Percentiles rank a stretch among this genome's conserved stretches.
Evolutionary conservation across 1,140 invertebrate species (phyloP).

Genomic region (Pemphigus obesinymphae): DNA sequence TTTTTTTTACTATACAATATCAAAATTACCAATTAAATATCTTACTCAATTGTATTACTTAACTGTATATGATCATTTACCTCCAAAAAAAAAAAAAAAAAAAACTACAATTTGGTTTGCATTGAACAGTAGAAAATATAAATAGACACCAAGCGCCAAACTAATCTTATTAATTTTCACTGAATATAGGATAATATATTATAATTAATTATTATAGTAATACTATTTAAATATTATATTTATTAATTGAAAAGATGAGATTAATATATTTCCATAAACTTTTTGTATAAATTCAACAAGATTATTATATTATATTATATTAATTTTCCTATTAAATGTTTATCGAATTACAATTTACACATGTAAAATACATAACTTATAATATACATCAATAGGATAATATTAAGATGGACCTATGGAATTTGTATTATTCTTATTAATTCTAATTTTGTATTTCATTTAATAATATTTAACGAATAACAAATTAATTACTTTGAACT

Average conservation of each 20-base stretch:
- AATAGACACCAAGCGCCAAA: not conserved
- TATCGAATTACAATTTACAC: conserved; percentile 30
- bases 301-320: not conserved
- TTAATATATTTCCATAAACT: conserved; percentile 18
- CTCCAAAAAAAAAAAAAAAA: not conserved
- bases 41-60: not conserved
- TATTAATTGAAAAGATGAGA: conserved; percentile 1
- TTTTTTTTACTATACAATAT: not conserved
- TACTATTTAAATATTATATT: not conserved
- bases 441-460: conserved; percentile 7
- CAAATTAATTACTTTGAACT: conserved; percentile 24
- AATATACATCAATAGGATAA: conserved; percentile 14
- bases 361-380: conserved; percentile 24
- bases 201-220: not conserved
- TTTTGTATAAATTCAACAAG: conserved; percentile 35
- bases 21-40: not conserved
- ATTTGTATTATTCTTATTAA: not conserved
- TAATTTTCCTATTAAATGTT: conserved; percentile 35
- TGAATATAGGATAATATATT: not conserved
- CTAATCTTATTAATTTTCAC: not conserved
- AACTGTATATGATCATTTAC: not conserved
- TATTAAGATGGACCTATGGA: not conserved
- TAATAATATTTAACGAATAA: conserved; percentile 19
- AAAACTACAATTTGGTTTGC: not conserved
- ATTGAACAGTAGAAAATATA: not conserved